Percentiles rank a stretch among this genome's conserved stretches.
phyloP scores from a whole-genome alignment of 2,888 invertebrate genomes.

The Drosophila neutralis region DNA sequence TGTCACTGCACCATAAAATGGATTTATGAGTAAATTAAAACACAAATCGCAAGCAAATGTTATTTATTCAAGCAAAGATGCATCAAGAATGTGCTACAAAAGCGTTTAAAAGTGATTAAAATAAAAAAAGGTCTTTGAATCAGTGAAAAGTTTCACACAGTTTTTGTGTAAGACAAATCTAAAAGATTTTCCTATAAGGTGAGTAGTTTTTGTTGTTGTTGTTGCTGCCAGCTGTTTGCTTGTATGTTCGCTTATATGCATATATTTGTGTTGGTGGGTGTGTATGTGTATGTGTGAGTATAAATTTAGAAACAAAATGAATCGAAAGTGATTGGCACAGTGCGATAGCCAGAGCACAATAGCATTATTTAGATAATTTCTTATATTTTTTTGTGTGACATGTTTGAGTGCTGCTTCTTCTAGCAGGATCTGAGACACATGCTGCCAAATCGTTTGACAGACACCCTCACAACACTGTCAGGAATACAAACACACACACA shows the following conservation, averaged over 20 bases:
- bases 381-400: slow-evolving; percentile 22
- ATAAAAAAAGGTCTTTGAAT: not conserved
- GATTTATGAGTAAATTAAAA: slow-evolving; percentile 17
- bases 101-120: slow-evolving; percentile 26
- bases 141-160: slow-evolving; percentile 13
- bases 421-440: slow-evolving; percentile 34
- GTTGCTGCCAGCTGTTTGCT: slow-evolving; percentile 69
- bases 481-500: slow-evolving; percentile 2
- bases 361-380: slow-evolving; percentile 38
- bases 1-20: slow-evolving; percentile 9
- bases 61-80: slow-evolving; percentile 24
- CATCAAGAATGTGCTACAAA: slow-evolving; percentile 17
- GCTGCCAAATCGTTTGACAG: slow-evolving; percentile 33
- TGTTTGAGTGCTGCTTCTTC: slow-evolving; percentile 19
- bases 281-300: slow-evolving; percentile 36
- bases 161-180: slow-evolving; percentile 12
- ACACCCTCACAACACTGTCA: slow-evolving; percentile 48
- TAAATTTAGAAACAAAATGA: slow-evolving; percentile 70
- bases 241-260: slow-evolving; percentile 40
- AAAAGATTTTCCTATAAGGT: slow-evolving; percentile 64
- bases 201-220: slow-evolving; percentile 51
- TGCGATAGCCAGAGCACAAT: slow-evolving; percentile 30
- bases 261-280: slow-evolving; percentile 17
- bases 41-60: slow-evolving; percentile 19
- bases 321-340: slow-evolving; percentile 64